phyloP scores from a whole-genome alignment of 2,888 invertebrate genomes.

The Dicranocentrus wangi region DNA sequence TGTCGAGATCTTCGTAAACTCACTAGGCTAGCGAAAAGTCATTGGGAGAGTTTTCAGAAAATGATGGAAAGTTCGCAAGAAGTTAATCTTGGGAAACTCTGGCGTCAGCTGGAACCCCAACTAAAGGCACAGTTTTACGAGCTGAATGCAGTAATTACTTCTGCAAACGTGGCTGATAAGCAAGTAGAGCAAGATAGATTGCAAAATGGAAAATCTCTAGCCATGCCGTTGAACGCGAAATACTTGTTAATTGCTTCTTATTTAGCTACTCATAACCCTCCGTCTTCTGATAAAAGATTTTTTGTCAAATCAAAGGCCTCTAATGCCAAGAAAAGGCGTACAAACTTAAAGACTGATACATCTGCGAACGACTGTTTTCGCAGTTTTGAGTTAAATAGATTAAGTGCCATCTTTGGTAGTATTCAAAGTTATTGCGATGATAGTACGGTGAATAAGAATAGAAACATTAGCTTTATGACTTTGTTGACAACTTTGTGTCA shows the following conservation, averaged over 20 bases:
- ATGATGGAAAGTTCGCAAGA: constrained; percentile 20
- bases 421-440: constrained; percentile 76
- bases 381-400: constrained; percentile 85
- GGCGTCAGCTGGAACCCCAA: constrained; percentile 66
- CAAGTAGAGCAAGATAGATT: not conserved
- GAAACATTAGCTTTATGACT: constrained; percentile 62
- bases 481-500: constrained; percentile 88
- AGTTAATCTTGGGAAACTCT: constrained; percentile 55
- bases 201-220: not conserved
- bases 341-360: constrained; percentile 76
- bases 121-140: constrained; percentile 65
- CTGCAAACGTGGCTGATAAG: not conserved
- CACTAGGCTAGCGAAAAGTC: constrained; percentile 82
- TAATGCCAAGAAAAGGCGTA: constrained; percentile 78
- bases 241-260: constrained; percentile 92
- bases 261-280: constrained; percentile 93
- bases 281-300: constrained; percentile 88
- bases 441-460: constrained; percentile 40
- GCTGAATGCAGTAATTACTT: constrained; percentile 51
- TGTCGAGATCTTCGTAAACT: constrained; percentile 91
- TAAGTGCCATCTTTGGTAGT: constrained; percentile 91
- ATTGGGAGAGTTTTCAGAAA: constrained; percentile 50
- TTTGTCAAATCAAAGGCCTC: constrained; percentile 85
- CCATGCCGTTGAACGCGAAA: constrained; percentile 89
- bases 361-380: constrained; percentile 84